phyloP scores from a whole-genome alignment of 2,888 invertebrate species.

The Nephrotoma appendiculata region DNA sequence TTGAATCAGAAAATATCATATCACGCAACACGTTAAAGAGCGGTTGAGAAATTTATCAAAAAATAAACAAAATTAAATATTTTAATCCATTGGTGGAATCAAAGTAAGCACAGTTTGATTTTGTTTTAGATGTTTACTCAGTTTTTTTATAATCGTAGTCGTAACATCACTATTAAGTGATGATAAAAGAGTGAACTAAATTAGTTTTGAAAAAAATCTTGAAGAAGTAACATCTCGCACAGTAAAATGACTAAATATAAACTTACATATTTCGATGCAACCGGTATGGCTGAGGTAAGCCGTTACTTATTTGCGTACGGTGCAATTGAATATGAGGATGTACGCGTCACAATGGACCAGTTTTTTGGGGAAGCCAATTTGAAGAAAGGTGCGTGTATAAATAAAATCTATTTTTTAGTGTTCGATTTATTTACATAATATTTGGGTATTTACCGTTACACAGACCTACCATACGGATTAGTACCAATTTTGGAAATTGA shows the following conservation, averaged over 20 bases:
- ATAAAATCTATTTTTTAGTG: too few relatives aligned
- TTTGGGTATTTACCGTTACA: not conserved
- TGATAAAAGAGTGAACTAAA: not conserved
- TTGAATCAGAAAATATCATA: too few relatives aligned
- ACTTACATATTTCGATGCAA: constrained; percentile 40
- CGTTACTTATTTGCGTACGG: constrained; percentile 46
- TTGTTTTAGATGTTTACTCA: too few relatives aligned
- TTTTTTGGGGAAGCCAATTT: not conserved
- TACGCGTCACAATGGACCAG: constrained; percentile 35
- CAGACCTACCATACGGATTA: not conserved
- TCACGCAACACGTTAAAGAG: too few relatives aligned
- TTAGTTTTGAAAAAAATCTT: not conserved
- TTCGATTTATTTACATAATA: too few relatives aligned
- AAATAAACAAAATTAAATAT: too few relatives aligned
- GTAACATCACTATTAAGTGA: too few relatives aligned
- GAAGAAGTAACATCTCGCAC: not conserved
- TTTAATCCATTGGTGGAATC: too few relatives aligned
- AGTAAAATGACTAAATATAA: not conserved
- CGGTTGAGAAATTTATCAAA: too few relatives aligned
- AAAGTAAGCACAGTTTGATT: too few relatives aligned
- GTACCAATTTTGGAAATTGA: not conserved
- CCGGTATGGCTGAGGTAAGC: constrained; percentile 46
- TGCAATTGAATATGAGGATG: constrained; percentile 44
- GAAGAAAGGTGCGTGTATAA: not conserved
- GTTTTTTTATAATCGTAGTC: too few relatives aligned